phyloP scores from a whole-genome alignment of 1,140 invertebrate species.

The Leptinotarsa texana region DNA sequence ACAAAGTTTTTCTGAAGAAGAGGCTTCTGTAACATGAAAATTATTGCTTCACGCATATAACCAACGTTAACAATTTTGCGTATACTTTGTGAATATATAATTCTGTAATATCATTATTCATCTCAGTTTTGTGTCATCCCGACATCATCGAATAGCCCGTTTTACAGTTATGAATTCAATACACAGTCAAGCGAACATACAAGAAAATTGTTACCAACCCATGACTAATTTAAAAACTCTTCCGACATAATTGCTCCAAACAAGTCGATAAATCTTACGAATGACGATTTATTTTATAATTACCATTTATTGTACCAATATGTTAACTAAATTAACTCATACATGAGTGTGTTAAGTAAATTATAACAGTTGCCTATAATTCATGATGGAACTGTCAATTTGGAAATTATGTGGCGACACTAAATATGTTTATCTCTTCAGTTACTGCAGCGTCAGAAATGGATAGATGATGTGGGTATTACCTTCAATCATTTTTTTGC shows the following conservation, averaged over 20 bases:
- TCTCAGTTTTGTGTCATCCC: no score
- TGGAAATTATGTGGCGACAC: slow-evolving; percentile 26
- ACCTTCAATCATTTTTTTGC: neutral
- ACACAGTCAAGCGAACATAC: neutral
- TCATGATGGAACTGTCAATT: slow-evolving; percentile 27
- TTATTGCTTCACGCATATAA: neutral
- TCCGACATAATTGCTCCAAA: slow-evolving; percentile 22
- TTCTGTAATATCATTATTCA: no score
- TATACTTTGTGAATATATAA: no score
- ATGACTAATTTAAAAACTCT: slow-evolving; percentile 22
- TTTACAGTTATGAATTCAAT: slow-evolving; percentile 7
- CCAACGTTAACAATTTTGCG: no score
- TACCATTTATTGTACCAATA: slow-evolving; percentile 30
- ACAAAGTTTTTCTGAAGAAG: neutral
- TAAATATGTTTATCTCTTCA: slow-evolving; percentile 20
- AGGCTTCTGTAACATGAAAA: neutral
- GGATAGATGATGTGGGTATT: neutral
- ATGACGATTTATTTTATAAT: slow-evolving; percentile 30
- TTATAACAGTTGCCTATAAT: slow-evolving; percentile 23
- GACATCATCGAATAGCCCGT: neutral
- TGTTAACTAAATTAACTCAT: slow-evolving; percentile 29
- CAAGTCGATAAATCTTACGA: slow-evolving; percentile 24
- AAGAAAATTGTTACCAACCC: neutral
- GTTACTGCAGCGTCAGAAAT: neutral
- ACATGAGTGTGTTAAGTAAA: slow-evolving; percentile 28